Conservation (phyloP, 2,888 invertebrate genomes). For the Nephrotoma guestfalica region DNA sequence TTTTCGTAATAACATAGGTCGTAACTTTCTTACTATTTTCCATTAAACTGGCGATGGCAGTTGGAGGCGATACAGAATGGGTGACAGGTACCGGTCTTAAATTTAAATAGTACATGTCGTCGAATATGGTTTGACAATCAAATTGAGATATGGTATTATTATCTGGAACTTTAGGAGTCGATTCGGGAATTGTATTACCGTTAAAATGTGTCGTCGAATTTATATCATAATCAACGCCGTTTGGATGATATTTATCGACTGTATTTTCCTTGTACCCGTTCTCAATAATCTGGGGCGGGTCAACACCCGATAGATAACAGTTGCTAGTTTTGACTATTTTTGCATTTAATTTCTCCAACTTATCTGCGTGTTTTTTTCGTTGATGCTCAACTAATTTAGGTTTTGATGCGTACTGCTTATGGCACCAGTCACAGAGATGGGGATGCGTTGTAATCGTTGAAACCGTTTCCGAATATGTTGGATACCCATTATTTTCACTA, state of each 20-base stretch:
- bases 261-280: not conserved
- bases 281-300: not conserved
- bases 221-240: not conserved
- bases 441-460: conserved; percentile 56
- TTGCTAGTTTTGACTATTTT: not conserved
- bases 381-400: conserved; percentile 56
- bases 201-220: not conserved
- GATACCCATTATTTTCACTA: conserved; percentile 24
- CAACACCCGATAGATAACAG: not conserved
- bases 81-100: not conserved
- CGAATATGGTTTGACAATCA: not conserved
- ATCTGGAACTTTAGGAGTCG: not conserved
- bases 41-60: not conserved
- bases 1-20: not conserved
- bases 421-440: conserved; percentile 64
- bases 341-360: not conserved
- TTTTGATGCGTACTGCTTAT: conserved; percentile 75
- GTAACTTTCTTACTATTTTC: not conserved
- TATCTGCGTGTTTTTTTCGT: conserved; percentile 43
- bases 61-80: not conserved
- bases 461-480: conserved; percentile 53
- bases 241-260: not conserved
- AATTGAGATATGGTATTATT: not conserved
- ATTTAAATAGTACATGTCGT: not conserved
- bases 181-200: not conserved